These are phyloP conservation scores for Cataglyphis altisquamis DNA, from an alignment of 2,888 invertebrate genomes.

Conservation along the genomic window DNA sequence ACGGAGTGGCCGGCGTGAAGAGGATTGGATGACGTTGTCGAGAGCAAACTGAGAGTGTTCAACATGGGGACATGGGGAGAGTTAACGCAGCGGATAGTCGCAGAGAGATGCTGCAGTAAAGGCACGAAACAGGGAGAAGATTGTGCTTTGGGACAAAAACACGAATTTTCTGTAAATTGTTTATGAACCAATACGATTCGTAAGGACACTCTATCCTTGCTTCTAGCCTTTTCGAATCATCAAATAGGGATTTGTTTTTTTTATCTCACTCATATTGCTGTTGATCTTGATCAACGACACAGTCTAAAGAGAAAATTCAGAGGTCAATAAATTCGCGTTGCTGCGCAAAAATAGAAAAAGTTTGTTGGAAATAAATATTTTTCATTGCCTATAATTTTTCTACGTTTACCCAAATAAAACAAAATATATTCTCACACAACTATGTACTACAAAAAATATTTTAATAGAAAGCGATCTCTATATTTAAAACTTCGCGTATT, in stretches of 20 bases:
- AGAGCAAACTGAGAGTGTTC: conserved; percentile 29
- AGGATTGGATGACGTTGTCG: conserved; percentile 46
- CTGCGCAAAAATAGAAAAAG: background rate
- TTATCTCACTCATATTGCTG: background rate
- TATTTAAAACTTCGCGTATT: background rate
- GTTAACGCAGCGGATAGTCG: conserved; percentile 1
- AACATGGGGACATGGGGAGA: conserved; percentile 53
- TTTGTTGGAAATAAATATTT: background rate
- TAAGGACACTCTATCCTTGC: background rate
- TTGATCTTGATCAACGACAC: background rate
- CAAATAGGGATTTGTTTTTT: background rate
- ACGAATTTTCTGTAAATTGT: conserved; percentile 54
- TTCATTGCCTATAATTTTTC: background rate
- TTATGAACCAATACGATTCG: conserved; percentile 19
- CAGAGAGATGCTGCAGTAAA: conserved; percentile 31
- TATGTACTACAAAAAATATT: conserved; percentile 1
- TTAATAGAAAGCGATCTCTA: conserved; percentile 12
- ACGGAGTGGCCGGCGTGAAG: conserved; percentile 45
- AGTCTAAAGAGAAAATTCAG: background rate
- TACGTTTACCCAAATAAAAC: background rate
- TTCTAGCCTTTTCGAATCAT: background rate
- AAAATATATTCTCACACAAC: conserved; percentile 42
- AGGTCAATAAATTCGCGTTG: background rate
- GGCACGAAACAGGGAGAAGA: conserved; percentile 18
- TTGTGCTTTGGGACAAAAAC: conserved; percentile 48